These are phyloP conservation scores for Nettapus auritus DNA, from an alignment of 2,113 vertebrate genomes.

Conservation along the genomic window DNA sequence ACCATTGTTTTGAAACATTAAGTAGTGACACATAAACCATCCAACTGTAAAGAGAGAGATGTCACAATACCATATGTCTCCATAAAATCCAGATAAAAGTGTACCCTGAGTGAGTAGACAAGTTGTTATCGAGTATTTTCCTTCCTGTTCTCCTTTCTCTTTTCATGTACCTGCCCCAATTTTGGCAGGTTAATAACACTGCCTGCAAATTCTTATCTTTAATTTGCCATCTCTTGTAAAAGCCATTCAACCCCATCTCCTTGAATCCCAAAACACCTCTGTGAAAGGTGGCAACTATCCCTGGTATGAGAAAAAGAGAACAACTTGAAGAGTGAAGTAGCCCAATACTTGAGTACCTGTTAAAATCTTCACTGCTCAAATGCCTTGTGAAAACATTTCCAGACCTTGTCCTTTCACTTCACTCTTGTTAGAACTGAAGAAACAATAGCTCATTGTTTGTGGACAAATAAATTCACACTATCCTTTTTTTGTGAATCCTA, in stretches of 20 bases:
- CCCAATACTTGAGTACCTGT: not conserved
- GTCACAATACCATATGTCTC: not conserved
- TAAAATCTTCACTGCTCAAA: not conserved
- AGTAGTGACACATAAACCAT: not conserved
- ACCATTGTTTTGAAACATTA: constrained; percentile 31
- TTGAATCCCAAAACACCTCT: not conserved
- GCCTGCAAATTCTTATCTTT: not conserved
- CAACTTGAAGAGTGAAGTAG: not conserved
- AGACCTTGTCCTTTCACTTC: not conserved
- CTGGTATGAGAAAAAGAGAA: not conserved
- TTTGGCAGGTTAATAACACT: not conserved
- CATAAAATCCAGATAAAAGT: not conserved
- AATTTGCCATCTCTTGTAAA: not conserved
- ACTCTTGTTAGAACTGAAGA: not conserved
- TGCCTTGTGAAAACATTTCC: not conserved
- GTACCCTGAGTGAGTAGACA: not conserved
- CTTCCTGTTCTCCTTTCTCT: not conserved
- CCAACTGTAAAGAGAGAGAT: not conserved
- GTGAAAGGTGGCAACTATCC: not conserved
- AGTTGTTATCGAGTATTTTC: not conserved
- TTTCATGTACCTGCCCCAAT: not conserved
- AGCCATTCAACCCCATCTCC: not conserved
- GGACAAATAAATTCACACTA: not conserved
- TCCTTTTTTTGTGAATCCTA: not conserved
- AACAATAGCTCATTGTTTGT: not conserved